A percentile compares a stretch with the other conserved stretches of the same genome.
Evolutionary conservation across 2,797 vertebrate genomes (phyloP).

Genomic region (Chaetodon trifasciatus): DNA sequence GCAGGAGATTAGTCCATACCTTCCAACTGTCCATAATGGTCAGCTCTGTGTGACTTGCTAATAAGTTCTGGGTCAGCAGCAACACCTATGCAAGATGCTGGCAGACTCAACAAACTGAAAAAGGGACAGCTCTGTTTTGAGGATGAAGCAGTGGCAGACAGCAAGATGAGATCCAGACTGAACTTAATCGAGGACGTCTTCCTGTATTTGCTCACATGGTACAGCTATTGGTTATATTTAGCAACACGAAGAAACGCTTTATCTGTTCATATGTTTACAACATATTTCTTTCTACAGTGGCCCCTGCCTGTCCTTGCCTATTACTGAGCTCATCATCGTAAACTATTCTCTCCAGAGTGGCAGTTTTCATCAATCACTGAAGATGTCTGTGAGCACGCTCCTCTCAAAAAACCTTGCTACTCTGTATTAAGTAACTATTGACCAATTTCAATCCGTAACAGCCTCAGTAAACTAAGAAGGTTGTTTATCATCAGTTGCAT

Average conservation of each 20-base stretch:
- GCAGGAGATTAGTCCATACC: constrained; percentile 8
- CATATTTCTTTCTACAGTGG: neutral
- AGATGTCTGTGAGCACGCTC: neutral
- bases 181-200: neutral
- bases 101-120: constrained; percentile 8
- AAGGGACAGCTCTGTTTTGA: constrained; percentile 10
- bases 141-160: neutral
- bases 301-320: neutral
- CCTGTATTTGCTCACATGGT: neutral
- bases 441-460: neutral
- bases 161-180: neutral
- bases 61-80: constrained; percentile 1
- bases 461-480: neutral
- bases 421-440: neutral
- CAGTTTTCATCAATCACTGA: neutral
- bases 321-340: neutral
- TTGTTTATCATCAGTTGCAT: neutral
- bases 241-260: neutral
- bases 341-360: neutral
- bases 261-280: neutral
- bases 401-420: neutral
- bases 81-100: neutral
- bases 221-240: neutral
- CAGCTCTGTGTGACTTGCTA: constrained; percentile 1
- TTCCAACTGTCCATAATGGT: constrained; percentile 11